Evolutionary conservation across 2,113 vertebrate genomes (phyloP).

Genomic region (Cercocebus atys): DNA sequence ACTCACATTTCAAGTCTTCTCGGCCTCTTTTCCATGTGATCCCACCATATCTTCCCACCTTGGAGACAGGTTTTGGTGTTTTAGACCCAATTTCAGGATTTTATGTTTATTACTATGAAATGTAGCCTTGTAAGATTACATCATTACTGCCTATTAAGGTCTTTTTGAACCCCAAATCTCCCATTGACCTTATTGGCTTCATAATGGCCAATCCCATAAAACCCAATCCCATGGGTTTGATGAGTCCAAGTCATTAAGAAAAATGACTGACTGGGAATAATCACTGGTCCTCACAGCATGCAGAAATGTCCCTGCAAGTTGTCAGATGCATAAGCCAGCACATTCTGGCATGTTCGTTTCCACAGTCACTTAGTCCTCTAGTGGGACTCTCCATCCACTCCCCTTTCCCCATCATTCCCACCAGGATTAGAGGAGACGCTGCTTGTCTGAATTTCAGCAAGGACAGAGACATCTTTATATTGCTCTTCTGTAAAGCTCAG

Average conservation of each 20-base stretch:
- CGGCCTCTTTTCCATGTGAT: background rate
- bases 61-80: background rate
- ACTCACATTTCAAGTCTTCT: background rate
- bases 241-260: background rate
- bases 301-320: background rate
- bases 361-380: background rate
- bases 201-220: background rate
- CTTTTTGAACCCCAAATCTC: background rate
- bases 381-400: background rate
- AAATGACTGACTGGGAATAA: background rate
- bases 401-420: background rate
- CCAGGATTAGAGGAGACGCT: background rate
- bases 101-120: background rate
- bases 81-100: background rate
- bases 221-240: background rate
- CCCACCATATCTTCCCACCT: background rate
- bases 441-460: background rate
- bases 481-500: background rate
- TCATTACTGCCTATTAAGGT: background rate
- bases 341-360: background rate
- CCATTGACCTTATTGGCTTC: background rate
- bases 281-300: background rate
- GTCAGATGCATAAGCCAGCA: background rate
- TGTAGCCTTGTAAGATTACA: background rate
- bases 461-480: background rate